Evolutionary conservation across 64 coral and sea anemone genomes (phyloP).

Genomic region (Pocillopora verrucosa): DNA sequence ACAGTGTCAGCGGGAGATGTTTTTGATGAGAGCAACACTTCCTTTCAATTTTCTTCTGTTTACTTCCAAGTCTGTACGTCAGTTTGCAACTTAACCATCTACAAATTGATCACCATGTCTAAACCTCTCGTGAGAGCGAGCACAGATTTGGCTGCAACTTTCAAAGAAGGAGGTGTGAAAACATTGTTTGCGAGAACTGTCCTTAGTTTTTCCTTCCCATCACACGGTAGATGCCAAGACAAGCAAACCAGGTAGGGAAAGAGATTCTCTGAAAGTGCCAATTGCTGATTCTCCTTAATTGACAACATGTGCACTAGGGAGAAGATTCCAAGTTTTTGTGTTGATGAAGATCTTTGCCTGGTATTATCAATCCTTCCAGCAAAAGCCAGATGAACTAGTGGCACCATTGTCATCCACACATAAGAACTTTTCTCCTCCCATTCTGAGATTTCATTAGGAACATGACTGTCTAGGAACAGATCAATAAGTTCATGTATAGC

Average conservation of each 20-base stretch:
- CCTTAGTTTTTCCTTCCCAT: not conserved
- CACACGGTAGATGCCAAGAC: slow-evolving; percentile 35
- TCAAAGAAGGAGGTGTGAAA: slow-evolving; percentile 17
- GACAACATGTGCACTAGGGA: slow-evolving; percentile 27
- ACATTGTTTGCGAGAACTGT: not conserved
- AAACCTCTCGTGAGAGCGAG: slow-evolving; percentile 45
- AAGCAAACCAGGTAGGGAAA: slow-evolving; percentile 30
- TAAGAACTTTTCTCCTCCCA: slow-evolving; percentile 33
- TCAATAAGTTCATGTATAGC: slow-evolving; percentile 52
- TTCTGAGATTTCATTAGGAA: slow-evolving; percentile 28
- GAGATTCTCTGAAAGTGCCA: slow-evolving; percentile 38
- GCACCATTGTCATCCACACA: slow-evolving; percentile 46
- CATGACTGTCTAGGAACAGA: slow-evolving; percentile 31
- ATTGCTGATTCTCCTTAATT: slow-evolving; percentile 10
- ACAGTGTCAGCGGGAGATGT: not conserved
- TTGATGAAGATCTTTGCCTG: slow-evolving; percentile 39
- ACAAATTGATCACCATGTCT: not conserved
- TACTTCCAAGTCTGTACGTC: too few species aligned
- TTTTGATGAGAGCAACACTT: not conserved
- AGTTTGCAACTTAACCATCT: not conserved
- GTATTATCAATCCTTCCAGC: slow-evolving; percentile 23
- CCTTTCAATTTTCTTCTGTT: too few species aligned
- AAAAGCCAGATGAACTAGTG: slow-evolving; percentile 33
- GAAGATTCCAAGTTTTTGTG: slow-evolving; percentile 44
- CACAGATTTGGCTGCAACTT: slow-evolving; percentile 27